These are phyloP conservation scores for Panonychus citri DNA, from an alignment of 1,140 invertebrate genomes.

Conservation along the genomic window DNA sequence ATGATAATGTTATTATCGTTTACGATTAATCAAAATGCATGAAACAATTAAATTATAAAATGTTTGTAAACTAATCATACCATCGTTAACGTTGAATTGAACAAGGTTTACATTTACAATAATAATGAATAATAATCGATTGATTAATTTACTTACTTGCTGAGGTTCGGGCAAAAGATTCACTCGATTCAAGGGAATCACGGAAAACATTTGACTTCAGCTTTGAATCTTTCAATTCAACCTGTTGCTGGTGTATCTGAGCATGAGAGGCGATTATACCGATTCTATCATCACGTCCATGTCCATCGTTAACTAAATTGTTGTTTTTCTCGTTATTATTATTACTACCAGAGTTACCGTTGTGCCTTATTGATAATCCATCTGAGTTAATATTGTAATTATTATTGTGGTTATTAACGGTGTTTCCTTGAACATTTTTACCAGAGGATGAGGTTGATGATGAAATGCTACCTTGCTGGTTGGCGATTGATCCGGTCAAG, in stretches of 20 bases:
- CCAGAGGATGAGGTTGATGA: too few species aligned
- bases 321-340: background rate
- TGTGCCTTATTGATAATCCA: too few species aligned
- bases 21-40: too few species aligned
- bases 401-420: too few species aligned
- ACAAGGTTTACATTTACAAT: too few species aligned
- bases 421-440: too few species aligned
- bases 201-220: background rate
- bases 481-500: background rate
- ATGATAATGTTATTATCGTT: too few species aligned
- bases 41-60: too few species aligned
- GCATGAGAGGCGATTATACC: constrained; percentile 28
- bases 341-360: background rate
- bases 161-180: constrained; percentile 8
- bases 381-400: too few species aligned
- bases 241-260: constrained; percentile 34
- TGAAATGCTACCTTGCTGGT: background rate
- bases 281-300: background rate
- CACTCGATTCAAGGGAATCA: constrained; percentile 7
- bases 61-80: too few species aligned
- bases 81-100: too few species aligned
- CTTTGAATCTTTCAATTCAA: constrained; percentile 29
- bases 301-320: background rate
- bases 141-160: constrained; percentile 14
- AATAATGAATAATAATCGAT: too few species aligned